Conservation (phyloP, 2,888 invertebrate genomes). For the Aphodius granarius region DNA sequence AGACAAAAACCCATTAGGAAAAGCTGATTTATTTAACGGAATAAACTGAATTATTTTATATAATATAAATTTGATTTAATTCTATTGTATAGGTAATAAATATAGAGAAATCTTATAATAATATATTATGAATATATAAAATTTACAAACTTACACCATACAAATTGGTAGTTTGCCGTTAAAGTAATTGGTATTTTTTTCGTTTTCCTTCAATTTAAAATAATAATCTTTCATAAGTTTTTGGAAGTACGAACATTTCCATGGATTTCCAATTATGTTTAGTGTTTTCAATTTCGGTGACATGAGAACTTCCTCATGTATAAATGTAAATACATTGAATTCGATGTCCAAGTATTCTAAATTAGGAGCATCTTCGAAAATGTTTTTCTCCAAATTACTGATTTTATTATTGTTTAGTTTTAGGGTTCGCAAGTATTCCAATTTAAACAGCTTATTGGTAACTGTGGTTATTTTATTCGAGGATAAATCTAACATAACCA, state of each 20-base stretch:
- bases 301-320: constrained; percentile 34
- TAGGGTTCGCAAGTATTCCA: constrained; percentile 31
- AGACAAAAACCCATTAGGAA: no score
- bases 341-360: constrained; percentile 34
- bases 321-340: constrained; percentile 34
- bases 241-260: constrained; percentile 36
- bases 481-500: constrained; percentile 36
- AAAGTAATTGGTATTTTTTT: constrained; percentile 26
- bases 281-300: constrained; percentile 32
- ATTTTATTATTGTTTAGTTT: constrained; percentile 35
- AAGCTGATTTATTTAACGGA: no score
- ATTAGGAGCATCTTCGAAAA: constrained; percentile 29
- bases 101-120: no score
- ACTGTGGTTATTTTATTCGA: constrained; percentile 33
- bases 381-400: constrained; percentile 30
- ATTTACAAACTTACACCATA: background rate
- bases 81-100: no score
- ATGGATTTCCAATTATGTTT: constrained; percentile 37
- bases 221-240: constrained; percentile 20
- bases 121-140: no score
- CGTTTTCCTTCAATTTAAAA: background rate
- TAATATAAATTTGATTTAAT: no score
- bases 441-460: no score
- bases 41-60: no score
- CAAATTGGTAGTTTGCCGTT: background rate